Conservation (phyloP, 2,797 vertebrate genomes). For the Malacoraja senta region DNA sequence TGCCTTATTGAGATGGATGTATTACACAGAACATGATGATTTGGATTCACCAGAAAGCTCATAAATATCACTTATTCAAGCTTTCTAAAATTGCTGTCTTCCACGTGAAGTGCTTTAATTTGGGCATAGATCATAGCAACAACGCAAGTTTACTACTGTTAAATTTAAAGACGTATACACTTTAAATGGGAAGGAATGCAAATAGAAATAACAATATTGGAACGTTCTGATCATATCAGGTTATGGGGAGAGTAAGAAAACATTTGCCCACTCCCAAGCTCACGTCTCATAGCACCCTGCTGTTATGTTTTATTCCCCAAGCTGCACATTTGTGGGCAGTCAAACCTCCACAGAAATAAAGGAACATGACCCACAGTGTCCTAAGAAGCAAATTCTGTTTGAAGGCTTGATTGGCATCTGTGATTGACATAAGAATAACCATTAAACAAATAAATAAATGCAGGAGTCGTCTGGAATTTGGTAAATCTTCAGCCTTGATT, state of each 20-base stretch:
- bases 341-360: not conserved
- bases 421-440: too few relatives aligned
- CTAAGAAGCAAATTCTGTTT: not conserved
- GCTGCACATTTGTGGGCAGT: not conserved
- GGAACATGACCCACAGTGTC: not conserved
- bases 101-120: not conserved
- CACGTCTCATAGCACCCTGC: not conserved
- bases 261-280: not conserved
- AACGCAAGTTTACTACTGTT: not conserved
- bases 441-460: too few relatives aligned
- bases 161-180: not conserved
- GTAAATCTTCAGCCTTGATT: too few relatives aligned
- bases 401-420: not conserved
- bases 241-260: not conserved
- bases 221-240: not conserved
- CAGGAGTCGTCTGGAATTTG: too few relatives aligned
- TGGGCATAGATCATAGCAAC: not conserved
- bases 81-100: not conserved
- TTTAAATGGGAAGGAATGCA: not conserved
- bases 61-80: not conserved
- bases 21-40: not conserved
- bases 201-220: not conserved
- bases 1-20: not conserved
- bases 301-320: not conserved
- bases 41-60: not conserved